Base-by-base conservation (phyloP, 1,140 invertebrate genomes). In the Pseudomyrmex gracilis region DNA sequence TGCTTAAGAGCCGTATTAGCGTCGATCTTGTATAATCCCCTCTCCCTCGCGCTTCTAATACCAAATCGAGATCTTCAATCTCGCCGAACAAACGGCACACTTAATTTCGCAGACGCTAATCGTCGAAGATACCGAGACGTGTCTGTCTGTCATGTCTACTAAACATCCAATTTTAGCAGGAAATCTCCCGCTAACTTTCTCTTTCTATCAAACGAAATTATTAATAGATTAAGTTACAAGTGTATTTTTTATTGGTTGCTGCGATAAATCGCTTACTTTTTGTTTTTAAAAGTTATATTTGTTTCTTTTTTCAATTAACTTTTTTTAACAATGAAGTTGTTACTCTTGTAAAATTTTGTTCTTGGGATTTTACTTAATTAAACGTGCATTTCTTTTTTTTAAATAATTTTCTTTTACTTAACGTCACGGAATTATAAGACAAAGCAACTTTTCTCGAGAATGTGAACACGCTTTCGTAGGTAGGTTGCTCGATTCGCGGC, bases 21-120 rank as follows among this genome's bases (percentile, higher is more conserved):
- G 57, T 86, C 67, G 66, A 87, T 84, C 86, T 73, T 73, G 67
- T 87, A 61, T 55, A n/a, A n/a, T 24, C 5, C 17, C 17, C 20
- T 45, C 3, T 49, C 10, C 34, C 47, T n/a, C 22, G 4, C 9
- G 12, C 17, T 24, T 60, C 55, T 73, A 60, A 68, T 45, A 51
- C 58, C 9, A 20, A 17, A 89, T 85, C 83, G 73, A 66, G 61
- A 80, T 87, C 55, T 43, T 61, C 73, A 83, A 87, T 89, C 80
- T 73, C 64, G 83, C 47, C 78, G 67, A 70, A 34, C 34, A 34
- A 34, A 83, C 84, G 89, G 83, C 84, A 86, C 64, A 82, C 66
- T 85, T 89, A 83, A 90, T 90, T 89, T 85, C 73, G 85, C 85
- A 74, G 74, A 83, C 73, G 80, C 86, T 86, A 88, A 88, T 89